Conservation (phyloP, 2,113 vertebrate species). For the Thomomys bottae region DNA sequence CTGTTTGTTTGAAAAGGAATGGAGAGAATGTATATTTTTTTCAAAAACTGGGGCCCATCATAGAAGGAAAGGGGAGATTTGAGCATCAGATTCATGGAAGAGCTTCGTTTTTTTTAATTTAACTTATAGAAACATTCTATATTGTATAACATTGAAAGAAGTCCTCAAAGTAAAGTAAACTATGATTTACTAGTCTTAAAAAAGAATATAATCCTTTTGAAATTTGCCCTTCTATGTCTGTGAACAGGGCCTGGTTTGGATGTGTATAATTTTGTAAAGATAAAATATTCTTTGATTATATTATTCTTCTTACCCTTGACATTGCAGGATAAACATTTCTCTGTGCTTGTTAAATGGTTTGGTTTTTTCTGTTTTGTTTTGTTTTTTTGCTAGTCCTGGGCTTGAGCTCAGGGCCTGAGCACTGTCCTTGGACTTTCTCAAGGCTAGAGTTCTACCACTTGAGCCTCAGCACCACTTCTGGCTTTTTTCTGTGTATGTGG, state of each 20-base stretch:
- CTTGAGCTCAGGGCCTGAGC: too few relatives aligned
- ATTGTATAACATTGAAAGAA: neutral
- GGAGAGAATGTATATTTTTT: neutral
- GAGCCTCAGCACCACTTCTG: too few relatives aligned
- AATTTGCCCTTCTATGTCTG: neutral
- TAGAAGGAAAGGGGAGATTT: neutral
- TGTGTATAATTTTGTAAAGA: neutral
- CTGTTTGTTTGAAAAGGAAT: neutral
- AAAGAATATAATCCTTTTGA: conserved; percentile 37
- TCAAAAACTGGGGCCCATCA: neutral
- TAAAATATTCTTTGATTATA: neutral
- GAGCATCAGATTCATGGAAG: neutral
- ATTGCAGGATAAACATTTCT: conserved; percentile 23
- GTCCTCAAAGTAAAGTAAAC: conserved; percentile 10
- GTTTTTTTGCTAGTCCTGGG: too few relatives aligned
- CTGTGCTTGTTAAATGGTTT: conserved; percentile 19
- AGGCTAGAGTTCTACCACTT: too few relatives aligned
- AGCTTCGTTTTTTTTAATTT: neutral
- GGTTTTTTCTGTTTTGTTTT: too few relatives aligned
- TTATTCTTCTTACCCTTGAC: neutral
- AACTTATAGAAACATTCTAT: neutral
- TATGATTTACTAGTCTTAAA: neutral
- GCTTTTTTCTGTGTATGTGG: too few relatives aligned
- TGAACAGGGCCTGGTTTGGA: neutral
- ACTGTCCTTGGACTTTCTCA: too few relatives aligned